Evolutionary conservation across 2,888 invertebrate genomes (phyloP).

Genomic region (Drosophila demipolita): DNA sequence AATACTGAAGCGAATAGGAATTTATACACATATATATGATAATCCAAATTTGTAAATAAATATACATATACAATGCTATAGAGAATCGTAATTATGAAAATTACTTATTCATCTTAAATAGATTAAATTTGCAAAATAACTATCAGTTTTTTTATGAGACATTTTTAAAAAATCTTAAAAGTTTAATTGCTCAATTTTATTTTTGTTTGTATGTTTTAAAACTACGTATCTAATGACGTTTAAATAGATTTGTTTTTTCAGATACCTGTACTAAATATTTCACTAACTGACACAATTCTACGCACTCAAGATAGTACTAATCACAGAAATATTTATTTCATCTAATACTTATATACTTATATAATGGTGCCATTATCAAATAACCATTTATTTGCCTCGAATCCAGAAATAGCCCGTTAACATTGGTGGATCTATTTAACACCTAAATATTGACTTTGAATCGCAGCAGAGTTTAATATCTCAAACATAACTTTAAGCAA

Average conservation of each 20-base stretch:
- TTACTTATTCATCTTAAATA: neutral
- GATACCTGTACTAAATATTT: neutral
- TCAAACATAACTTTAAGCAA: neutral
- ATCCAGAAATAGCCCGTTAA: slow-evolving; percentile 53
- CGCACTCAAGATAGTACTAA: slow-evolving; percentile 14
- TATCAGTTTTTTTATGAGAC: neutral
- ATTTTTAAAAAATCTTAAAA: no score
- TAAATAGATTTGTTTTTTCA: neutral
- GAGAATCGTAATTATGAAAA: neutral
- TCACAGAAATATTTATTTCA: slow-evolving; percentile 16
- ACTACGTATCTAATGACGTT: neutral
- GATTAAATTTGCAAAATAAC: no score
- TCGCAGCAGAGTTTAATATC: neutral
- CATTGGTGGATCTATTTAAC: slow-evolving; percentile 22
- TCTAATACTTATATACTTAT: slow-evolving; percentile 25
- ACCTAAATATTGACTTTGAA: slow-evolving; percentile 32
- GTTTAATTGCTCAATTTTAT: neutral
- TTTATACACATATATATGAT: neutral
- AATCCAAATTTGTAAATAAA: neutral
- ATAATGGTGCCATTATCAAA: slow-evolving; percentile 44
- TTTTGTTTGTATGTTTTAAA: neutral
- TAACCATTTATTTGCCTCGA: slow-evolving; percentile 14
- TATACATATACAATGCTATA: neutral
- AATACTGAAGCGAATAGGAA: neutral
- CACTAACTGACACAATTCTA: neutral